These are phyloP conservation scores for Hirundichthys speculiger DNA, from an alignment of 2,113 vertebrate species.

Conservation along the genomic window DNA sequence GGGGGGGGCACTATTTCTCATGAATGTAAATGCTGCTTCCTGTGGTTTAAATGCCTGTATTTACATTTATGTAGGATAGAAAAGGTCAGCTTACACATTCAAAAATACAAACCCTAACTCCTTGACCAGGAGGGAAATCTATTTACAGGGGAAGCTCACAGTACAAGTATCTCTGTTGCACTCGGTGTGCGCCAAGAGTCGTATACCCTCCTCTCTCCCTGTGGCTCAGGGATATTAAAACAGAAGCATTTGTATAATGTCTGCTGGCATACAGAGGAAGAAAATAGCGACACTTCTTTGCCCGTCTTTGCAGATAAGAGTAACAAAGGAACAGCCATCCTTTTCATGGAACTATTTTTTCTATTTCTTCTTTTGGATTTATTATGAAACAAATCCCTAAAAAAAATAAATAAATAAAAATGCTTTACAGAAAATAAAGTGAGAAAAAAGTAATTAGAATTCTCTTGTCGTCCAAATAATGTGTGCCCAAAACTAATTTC, in stretches of 20 bases:
- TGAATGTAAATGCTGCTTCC: slow-evolving; percentile 70
- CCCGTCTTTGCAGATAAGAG: slow-evolving; percentile 34
- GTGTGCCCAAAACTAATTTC: slow-evolving; percentile 41
- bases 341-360: slow-evolving; percentile 38
- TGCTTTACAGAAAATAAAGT: slow-evolving; percentile 18
- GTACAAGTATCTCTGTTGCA: slow-evolving; percentile 27
- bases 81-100: slow-evolving; percentile 78
- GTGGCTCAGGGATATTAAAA: slow-evolving; percentile 36
- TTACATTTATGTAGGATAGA: slow-evolving; percentile 71
- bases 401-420: slow-evolving; percentile 7
- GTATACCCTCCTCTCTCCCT: slow-evolving; percentile 18
- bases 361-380: slow-evolving; percentile 22
- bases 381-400: slow-evolving; percentile 26
- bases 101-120: slow-evolving; percentile 61
- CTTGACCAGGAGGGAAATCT: slow-evolving; percentile 55
- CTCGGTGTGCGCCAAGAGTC: slow-evolving; percentile 17
- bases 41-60: slow-evolving; percentile 63
- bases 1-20: slow-evolving; percentile 63
- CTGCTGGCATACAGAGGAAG: slow-evolving; percentile 4
- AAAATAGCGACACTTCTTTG: slow-evolving; percentile 28
- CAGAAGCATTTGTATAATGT: slow-evolving; percentile 22
- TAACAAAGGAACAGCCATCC: slow-evolving; percentile 23
- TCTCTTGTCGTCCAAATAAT: slow-evolving; percentile 34
- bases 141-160: slow-evolving; percentile 36
- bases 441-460: slow-evolving; percentile 42